A percentile compares a stretch with the other conserved stretches of the same genome.
These are phyloP conservation scores for Cyanoramphus novaezelandiae DNA, from an alignment of 2,113 vertebrate genomes.

Conservation along the genomic window DNA sequence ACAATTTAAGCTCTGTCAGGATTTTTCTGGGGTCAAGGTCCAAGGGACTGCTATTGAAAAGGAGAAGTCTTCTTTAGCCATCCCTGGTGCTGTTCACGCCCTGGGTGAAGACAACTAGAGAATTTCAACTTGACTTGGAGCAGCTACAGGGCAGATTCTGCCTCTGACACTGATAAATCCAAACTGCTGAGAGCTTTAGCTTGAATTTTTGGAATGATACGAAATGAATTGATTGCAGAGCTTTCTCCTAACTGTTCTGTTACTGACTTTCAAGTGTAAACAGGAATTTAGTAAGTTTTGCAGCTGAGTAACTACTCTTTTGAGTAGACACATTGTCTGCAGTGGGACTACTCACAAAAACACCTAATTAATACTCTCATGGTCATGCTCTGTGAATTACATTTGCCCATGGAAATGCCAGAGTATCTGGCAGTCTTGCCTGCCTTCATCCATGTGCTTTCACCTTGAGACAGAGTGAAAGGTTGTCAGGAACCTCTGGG, in stretches of 20 bases:
- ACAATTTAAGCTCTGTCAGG: constrained; percentile 31
- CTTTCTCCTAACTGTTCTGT: neutral
- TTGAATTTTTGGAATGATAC: neutral
- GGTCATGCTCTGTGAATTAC: neutral
- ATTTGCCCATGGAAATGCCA: neutral
- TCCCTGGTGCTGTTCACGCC: neutral
- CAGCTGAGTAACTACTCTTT: neutral
- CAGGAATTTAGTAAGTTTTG: neutral
- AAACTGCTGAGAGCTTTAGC: neutral
- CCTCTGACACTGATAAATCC: neutral
- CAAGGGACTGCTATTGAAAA: neutral
- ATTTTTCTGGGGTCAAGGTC: neutral
- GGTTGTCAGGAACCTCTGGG: neutral
- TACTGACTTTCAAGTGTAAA: neutral
- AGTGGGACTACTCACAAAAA: neutral
- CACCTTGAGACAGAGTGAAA: neutral
- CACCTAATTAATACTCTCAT: neutral
- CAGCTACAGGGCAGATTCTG: neutral
- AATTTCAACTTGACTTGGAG: neutral
- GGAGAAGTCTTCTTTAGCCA: neutral
- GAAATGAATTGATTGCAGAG: neutral
- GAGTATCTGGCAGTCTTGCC: neutral
- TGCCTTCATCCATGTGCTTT: neutral
- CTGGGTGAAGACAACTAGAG: neutral
- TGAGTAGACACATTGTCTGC: neutral